These are phyloP conservation scores for Pyrgilauda ruficollis DNA, from an alignment of 2,113 vertebrate species.

Conservation along the genomic window DNA sequence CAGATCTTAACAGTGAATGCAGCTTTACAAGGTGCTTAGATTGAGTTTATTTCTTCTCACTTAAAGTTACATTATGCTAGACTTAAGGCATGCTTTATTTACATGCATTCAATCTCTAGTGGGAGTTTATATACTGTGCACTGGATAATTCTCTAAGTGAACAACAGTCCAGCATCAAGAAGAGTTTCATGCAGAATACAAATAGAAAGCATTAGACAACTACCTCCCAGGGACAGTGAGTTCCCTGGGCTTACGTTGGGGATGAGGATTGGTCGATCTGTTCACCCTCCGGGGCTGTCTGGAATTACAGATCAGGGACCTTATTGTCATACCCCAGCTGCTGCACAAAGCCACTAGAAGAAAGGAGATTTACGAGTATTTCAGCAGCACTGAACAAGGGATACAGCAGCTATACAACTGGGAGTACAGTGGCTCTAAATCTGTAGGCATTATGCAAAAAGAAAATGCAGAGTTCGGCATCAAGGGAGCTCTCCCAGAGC, in stretches of 20 bases:
- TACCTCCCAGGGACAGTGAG: constrained; percentile 63
- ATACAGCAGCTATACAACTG: constrained; percentile 78
- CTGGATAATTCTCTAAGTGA: constrained; percentile 56
- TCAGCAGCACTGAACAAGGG: constrained; percentile 80
- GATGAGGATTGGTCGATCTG: constrained; percentile 67
- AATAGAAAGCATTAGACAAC: constrained; percentile 69
- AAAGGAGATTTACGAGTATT: constrained; percentile 89
- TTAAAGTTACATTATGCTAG: constrained; percentile 65
- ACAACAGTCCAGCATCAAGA: constrained; percentile 56
- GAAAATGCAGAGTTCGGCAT: constrained; percentile 74
- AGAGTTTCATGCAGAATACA: constrained; percentile 73
- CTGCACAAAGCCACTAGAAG: constrained; percentile 80
- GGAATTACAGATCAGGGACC: constrained; percentile 83
- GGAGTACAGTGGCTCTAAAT: constrained; percentile 77
- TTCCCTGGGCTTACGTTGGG: constrained; percentile 55
- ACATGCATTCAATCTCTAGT: constrained; percentile 63
- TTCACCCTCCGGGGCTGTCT: constrained; percentile 69
- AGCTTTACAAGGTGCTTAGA: constrained; percentile 39
- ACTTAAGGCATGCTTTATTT: constrained; percentile 65
- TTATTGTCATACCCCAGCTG: constrained; percentile 85
- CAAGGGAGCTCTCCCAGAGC: constrained; percentile 74
- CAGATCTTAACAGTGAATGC: constrained; percentile 2
- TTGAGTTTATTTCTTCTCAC: constrained; percentile 55
- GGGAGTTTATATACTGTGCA: constrained; percentile 67
- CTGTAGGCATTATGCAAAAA: constrained; percentile 77